Conservation (phyloP, 1,140 invertebrate species). For the Aporrectodea caliginosa region DNA sequence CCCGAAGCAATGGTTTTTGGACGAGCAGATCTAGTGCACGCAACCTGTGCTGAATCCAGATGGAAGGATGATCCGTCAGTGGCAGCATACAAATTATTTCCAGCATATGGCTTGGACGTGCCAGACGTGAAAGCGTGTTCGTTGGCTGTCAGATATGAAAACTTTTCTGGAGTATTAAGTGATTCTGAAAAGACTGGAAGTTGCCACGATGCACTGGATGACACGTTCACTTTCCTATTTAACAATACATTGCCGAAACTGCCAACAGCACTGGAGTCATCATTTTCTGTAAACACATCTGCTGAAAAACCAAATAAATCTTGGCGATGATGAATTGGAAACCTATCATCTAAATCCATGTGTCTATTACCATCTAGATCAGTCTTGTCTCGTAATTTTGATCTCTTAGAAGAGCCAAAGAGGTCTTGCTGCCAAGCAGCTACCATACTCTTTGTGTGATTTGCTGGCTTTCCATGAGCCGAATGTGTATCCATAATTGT, state of each 20-base stretch:
- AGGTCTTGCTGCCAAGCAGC: neutral
- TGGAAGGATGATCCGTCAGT: too few species aligned
- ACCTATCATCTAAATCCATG: too few species aligned
- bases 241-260: neutral
- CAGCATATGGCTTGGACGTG: too few species aligned
- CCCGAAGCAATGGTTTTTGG: neutral
- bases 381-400: neutral
- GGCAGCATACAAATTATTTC: too few species aligned
- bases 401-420: neutral
- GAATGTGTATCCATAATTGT: neutral
- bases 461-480: neutral
- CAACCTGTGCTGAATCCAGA: too few species aligned
- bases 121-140: too few species aligned
- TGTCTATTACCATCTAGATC: too few species aligned
- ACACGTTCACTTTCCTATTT: neutral
- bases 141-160: too few species aligned
- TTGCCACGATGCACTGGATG: neutral
- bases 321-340: neutral
- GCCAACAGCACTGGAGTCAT: neutral
- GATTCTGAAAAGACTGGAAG: neutral
- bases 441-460: neutral
- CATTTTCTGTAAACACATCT: neutral
- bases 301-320: neutral
- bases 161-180: neutral
- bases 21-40: too few species aligned